Conservation (phyloP, 2,113 vertebrate genomes). For the Phalacrocorax aristotelis region DNA sequence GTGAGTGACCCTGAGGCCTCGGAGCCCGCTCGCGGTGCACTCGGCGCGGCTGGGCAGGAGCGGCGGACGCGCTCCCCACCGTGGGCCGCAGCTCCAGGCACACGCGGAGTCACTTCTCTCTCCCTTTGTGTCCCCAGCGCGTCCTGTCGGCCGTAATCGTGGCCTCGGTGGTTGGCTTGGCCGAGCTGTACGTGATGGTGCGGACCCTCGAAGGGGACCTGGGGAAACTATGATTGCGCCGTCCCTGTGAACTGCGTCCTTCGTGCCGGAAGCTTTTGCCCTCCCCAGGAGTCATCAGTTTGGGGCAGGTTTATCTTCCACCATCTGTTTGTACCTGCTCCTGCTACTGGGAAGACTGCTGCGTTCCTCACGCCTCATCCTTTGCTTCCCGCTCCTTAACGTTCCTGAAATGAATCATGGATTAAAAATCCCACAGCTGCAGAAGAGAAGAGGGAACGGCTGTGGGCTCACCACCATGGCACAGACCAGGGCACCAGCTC, state of each 20-base stretch:
- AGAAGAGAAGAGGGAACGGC: not conserved
- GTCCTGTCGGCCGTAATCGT: constrained; percentile 88
- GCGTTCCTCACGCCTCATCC: not conserved
- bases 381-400: not conserved
- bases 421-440: not conserved
- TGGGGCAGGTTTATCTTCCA: not conserved
- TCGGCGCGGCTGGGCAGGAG: not conserved
- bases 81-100: not conserved
- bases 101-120: not conserved
- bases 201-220: constrained; percentile 91
- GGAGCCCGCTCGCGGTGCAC: not conserved
- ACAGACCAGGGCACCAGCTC: not conserved
- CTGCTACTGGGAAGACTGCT: not conserved
- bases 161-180: constrained; percentile 93
- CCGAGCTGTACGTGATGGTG: constrained; percentile 94
- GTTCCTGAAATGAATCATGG: not conserved
- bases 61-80: not conserved
- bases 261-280: not conserved
- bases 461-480: not conserved
- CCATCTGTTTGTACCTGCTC: not conserved
- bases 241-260: not conserved
- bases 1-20: constrained; percentile 68
- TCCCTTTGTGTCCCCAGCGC: constrained; percentile 65
- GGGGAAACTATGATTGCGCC: constrained; percentile 79
- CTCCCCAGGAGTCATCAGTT: not conserved